These are phyloP conservation scores for Pseudoatta argentina DNA, from an alignment of 1,140 invertebrate species.

Conservation along the genomic window DNA sequence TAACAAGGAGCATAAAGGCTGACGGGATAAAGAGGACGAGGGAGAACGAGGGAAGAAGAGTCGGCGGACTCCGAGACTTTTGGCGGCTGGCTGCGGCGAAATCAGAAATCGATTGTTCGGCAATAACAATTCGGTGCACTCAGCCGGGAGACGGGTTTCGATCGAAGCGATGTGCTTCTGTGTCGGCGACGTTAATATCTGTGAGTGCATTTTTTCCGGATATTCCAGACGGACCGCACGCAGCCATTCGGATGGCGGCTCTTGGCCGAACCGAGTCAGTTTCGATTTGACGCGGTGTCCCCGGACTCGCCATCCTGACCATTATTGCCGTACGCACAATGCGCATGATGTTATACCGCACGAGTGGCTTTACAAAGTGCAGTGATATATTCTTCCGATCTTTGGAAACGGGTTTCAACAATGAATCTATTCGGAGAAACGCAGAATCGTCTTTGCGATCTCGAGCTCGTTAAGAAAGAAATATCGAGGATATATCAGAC, in stretches of 20 bases:
- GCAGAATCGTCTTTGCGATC: neutral
- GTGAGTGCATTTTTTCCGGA: conserved; percentile 80
- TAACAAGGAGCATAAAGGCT: conserved; percentile 42
- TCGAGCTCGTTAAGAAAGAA: neutral
- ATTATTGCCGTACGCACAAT: conserved; percentile 68
- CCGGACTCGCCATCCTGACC: conserved; percentile 1
- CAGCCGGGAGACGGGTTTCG: conserved; percentile 67
- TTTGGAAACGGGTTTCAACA: conserved; percentile 1
- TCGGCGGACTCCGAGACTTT: conserved; percentile 46
- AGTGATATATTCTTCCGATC: conserved; percentile 15
- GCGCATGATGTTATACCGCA: conserved; percentile 45
- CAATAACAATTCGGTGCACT: conserved; percentile 82
- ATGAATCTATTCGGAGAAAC: neutral
- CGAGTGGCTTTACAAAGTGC: conserved; percentile 29
- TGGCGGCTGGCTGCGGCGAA: conserved; percentile 53
- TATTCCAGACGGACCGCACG: conserved; percentile 73
- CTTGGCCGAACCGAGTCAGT: conserved; percentile 29
- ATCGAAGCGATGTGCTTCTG: conserved; percentile 76
- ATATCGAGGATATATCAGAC: neutral
- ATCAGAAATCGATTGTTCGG: conserved; percentile 81
- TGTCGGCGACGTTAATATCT: conserved; percentile 78
- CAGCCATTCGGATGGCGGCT: conserved; percentile 23
- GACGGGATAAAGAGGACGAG: neutral
- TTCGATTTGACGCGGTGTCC: conserved; percentile 52
- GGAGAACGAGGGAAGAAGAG: conserved; percentile 9